Evolutionary conservation across 2,113 vertebrate species (phyloP).

Genomic region (Rhynchomys soricoides): DNA sequence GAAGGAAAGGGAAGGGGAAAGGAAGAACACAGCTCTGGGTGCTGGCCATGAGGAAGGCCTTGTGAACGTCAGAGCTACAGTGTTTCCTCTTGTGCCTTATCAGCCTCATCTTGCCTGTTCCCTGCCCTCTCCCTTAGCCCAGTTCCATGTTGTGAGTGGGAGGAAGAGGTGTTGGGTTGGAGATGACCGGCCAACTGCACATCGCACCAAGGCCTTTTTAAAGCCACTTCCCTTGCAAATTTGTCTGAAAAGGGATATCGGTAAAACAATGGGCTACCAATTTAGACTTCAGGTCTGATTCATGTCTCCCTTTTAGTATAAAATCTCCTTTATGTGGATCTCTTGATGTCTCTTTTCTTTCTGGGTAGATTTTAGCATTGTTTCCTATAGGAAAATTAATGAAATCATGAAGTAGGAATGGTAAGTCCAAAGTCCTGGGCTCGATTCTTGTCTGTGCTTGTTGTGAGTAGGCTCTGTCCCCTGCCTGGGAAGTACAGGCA

Average conservation of each 20-base stretch:
- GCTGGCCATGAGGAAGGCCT: constrained; percentile 56
- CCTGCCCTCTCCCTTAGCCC: constrained; percentile 68
- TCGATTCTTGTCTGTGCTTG: not conserved
- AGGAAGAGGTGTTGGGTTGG: constrained; percentile 68
- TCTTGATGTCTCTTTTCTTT: not conserved
- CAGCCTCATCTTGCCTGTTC: constrained; percentile 39
- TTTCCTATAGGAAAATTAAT: not conserved
- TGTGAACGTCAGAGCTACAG: not conserved
- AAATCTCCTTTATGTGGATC: not conserved
- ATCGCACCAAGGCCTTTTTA: not conserved
- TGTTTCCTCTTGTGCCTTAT: constrained; percentile 69
- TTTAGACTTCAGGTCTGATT: constrained; percentile 70
- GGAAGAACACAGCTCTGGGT: constrained; percentile 37
- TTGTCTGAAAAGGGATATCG: constrained; percentile 61
- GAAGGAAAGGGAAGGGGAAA: constrained; percentile 50
- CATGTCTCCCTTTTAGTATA: constrained; percentile 51
- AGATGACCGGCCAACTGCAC: not conserved
- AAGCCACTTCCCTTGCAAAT: constrained; percentile 63
- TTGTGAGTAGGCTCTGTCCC: not conserved
- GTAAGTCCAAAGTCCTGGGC: not conserved
- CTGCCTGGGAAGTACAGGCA: not conserved
- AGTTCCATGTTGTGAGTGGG: constrained; percentile 37
- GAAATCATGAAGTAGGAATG: not conserved
- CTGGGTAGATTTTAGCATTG: constrained; percentile 5
- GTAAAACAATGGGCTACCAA: constrained; percentile 69